Evolutionary conservation across 30 jellyfish, hydroid and myxozoan genomes (phyloP), one percentile per base, ranked within the genome.

Genomic region (Rhopilema esculentum): DNA sequence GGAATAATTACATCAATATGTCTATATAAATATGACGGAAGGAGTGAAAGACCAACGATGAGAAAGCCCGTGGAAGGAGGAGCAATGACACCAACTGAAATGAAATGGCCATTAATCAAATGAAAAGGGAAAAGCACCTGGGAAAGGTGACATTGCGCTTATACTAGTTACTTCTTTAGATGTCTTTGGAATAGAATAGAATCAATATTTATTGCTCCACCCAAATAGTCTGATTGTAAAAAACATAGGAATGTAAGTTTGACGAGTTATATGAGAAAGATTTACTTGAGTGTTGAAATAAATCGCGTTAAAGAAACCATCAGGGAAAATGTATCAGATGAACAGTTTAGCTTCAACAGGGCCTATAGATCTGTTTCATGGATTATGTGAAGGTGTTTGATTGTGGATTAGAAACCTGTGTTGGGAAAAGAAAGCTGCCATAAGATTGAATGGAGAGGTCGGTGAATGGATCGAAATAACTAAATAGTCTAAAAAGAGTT

Each of bases 121-220:
- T 77, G 88, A 77, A 77, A 48, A 30, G 6, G 77, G 88, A 77
- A 57, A 77, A 52, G 84, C 84, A 4, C 20, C 84, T 17, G 30
- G 84, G 31, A 73, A 51, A 27, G 69, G 0, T 51, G 33, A 33
- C 12, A 73, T 73, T 15, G 84, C 16, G 68, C 7, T 27, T 31
- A 69, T 27, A 73, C 17, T 73, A 25, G 0, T 73, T 19, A 73
- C 29, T 27, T 67, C 84, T 17, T 31, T 73, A 31, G 84, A 51
- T 19, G 76, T 21, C 33, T 73, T 73, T 73, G 84, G 84, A 25
- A 51, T 31, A 19, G 84, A 73, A 22, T n/a, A 71, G 21, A 70
- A 70, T 70, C 81, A 70, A 70, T 70, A 48, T 70, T 70, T 25
- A 26, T 70, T 26, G 81, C 81, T 32, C 8, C 6, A 70, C 81